phyloP scores from a whole-genome alignment of 2,888 invertebrate genomes.

The Andrena dorsata region DNA sequence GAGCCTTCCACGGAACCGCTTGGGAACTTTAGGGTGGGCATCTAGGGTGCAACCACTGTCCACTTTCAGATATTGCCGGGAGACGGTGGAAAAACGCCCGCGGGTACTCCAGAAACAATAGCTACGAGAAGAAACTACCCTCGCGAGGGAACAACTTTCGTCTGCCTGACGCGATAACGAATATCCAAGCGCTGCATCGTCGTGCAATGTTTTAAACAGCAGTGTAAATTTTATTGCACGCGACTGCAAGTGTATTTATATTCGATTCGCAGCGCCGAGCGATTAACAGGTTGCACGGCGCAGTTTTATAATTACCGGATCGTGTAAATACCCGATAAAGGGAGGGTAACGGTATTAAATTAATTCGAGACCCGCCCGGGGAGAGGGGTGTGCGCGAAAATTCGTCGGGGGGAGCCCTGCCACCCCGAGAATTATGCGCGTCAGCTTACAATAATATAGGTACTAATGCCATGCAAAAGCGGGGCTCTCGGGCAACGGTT shows the following conservation, averaged over 20 bases:
- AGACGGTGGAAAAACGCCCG: no score
- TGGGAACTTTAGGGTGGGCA: not conserved
- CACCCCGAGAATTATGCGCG: conserved; percentile 78
- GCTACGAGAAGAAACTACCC: no score
- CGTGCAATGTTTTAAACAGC: not conserved
- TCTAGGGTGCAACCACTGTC: no score
- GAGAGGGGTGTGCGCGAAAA: conserved; percentile 41
- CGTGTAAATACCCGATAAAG: conserved; percentile 42
- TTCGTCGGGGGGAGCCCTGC: conserved; percentile 33
- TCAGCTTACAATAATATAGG: conserved; percentile 83
- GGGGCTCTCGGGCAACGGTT: conserved; percentile 30
- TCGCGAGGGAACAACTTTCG: no score
- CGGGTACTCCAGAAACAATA: no score
- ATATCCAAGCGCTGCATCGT: no score
- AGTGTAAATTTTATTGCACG: conserved; percentile 18
- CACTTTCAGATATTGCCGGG: no score
- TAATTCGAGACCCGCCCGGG: conserved; percentile 36
- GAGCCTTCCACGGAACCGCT: not conserved
- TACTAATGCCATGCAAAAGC: conserved; percentile 82
- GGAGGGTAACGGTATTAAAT: conserved; percentile 55
- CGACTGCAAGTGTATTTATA: conserved; percentile 39
- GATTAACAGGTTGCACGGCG: conserved; percentile 43
- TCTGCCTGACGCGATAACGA: no score
- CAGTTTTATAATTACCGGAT: conserved; percentile 39
- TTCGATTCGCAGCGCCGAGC: conserved; percentile 28